Conservation (phyloP, 1,140 invertebrate genomes). For the Drosophila malerkotliana region DNA sequence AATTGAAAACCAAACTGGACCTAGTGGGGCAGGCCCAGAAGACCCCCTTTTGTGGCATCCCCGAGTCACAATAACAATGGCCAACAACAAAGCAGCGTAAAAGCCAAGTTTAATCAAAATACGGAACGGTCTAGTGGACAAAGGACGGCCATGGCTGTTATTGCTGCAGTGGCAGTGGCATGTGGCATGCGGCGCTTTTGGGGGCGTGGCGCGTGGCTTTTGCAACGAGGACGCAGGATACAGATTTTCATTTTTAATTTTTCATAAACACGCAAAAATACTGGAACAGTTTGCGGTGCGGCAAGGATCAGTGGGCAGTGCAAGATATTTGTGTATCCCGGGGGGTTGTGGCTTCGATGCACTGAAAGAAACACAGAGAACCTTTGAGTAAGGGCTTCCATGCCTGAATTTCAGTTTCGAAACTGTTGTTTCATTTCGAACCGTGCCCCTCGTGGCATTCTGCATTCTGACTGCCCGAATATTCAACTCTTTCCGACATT, state of each 20-base stretch:
- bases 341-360: background rate
- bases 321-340: background rate
- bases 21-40: too few relatives aligned
- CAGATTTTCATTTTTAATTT: slow-evolving; percentile 72
- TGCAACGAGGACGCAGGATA: slow-evolving; percentile 20
- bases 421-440: slow-evolving; percentile 1
- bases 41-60: background rate
- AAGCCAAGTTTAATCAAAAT: slow-evolving; percentile 81
- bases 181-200: slow-evolving; percentile 15
- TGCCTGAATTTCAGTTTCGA: too few relatives aligned
- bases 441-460: background rate
- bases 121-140: slow-evolving; percentile 34
- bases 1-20: too few relatives aligned
- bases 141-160: slow-evolving; percentile 7
- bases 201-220: slow-evolving; percentile 19
- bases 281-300: slow-evolving; percentile 54
- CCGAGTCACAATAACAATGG: slow-evolving; percentile 44
- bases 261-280: slow-evolving; percentile 77
- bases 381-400: background rate
- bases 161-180: slow-evolving; percentile 11
- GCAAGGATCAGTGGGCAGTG: slow-evolving; percentile 23
- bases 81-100: slow-evolving; percentile 55
- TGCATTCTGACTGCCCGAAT: slow-evolving; percentile 17
- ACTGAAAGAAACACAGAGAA: background rate
- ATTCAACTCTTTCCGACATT: slow-evolving; percentile 27